These are phyloP conservation scores for Operophtera brumata DNA, from an alignment of 2,888 invertebrate species.

Conservation along the genomic window DNA sequence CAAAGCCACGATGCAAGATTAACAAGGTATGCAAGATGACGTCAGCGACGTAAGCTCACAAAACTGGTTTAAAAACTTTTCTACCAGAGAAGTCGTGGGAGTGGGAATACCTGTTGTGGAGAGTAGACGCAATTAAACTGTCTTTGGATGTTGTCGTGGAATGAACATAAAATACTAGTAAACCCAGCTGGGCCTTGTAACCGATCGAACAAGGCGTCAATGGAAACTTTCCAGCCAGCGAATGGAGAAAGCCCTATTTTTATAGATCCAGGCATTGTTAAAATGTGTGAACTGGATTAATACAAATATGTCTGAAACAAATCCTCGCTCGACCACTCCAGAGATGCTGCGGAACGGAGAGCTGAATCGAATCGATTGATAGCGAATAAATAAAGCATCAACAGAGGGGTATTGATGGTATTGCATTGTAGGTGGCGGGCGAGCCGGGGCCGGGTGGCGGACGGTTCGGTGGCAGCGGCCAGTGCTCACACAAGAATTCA, in stretches of 20 bases:
- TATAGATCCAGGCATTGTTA: too few species aligned
- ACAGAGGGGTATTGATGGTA: conserved; percentile 37
- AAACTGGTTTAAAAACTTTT: conserved; percentile 58
- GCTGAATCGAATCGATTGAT: conserved; percentile 49
- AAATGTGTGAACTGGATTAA: too few species aligned
- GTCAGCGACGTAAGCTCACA: conserved; percentile 47
- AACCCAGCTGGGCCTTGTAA: conserved; percentile 25
- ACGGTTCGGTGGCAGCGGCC: conserved; percentile 64
- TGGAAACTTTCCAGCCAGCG: conserved; percentile 40
- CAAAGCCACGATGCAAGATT: conserved; percentile 39
- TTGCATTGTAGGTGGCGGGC: conserved; percentile 57
- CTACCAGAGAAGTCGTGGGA: conserved; percentile 52
- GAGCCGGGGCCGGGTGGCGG: conserved; percentile 17
- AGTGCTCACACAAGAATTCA: conserved; percentile 62
- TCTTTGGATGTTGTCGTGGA: conserved; percentile 39
- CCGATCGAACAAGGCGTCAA: conserved; percentile 39
- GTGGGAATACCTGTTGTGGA: conserved; percentile 51
- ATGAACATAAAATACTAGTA: conserved; percentile 33
- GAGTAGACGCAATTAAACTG: conserved; percentile 43
- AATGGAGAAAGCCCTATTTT: conserved; percentile 2
- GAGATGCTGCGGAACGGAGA: conserved; percentile 38
- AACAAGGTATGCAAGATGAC: conserved; percentile 47
- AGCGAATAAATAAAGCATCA: conserved; percentile 46
- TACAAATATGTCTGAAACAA: conserved; percentile 6
- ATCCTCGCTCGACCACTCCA: conserved; percentile 22